These are phyloP conservation scores for Silurus asotus DNA, from an alignment of 2,113 vertebrate species.

Conservation along the genomic window DNA sequence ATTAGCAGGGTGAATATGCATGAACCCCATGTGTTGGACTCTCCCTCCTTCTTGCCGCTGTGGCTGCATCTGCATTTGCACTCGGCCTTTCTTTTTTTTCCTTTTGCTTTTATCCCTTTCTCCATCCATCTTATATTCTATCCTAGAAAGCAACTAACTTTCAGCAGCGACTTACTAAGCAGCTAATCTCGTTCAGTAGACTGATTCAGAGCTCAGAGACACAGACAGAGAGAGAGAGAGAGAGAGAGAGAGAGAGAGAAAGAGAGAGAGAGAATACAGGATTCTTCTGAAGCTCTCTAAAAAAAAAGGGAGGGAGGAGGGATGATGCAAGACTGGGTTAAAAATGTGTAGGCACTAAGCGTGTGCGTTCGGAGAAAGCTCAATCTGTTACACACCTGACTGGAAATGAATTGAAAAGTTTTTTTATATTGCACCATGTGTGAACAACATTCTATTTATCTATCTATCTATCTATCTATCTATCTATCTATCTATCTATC, in stretches of 20 bases:
- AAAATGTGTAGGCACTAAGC: slow-evolving; percentile 20
- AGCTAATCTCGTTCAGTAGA: not conserved
- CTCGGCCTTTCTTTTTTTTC: slow-evolving; percentile 8
- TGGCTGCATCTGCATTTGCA: slow-evolving; percentile 23
- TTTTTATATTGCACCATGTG: not conserved
- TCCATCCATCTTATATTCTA: not conserved
- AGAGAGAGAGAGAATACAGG: not conserved
- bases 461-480: not conserved
- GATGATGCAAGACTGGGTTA: slow-evolving; percentile 36
- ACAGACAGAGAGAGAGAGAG: not conserved
- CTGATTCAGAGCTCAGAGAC: not conserved
- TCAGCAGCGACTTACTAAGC: not conserved
- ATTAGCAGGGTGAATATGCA: slow-evolving; percentile 56
- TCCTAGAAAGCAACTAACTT: not conserved
- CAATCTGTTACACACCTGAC: slow-evolving; percentile 20
- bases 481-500: not conserved
- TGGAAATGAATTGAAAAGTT: slow-evolving; percentile 13
- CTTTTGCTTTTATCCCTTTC: not conserved
- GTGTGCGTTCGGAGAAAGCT: not conserved
- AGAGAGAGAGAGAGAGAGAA: not conserved
- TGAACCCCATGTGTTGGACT: slow-evolving; percentile 50
- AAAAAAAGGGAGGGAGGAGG: not conserved
- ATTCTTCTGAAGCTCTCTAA: not conserved
- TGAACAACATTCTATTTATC: not conserved
- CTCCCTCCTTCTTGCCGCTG: slow-evolving; percentile 27